A percentile compares a stretch with the other conserved stretches of the same genome.
These are phyloP conservation scores for Chymomyza costata DNA, from an alignment of 1,140 invertebrate species.

Conservation along the genomic window DNA sequence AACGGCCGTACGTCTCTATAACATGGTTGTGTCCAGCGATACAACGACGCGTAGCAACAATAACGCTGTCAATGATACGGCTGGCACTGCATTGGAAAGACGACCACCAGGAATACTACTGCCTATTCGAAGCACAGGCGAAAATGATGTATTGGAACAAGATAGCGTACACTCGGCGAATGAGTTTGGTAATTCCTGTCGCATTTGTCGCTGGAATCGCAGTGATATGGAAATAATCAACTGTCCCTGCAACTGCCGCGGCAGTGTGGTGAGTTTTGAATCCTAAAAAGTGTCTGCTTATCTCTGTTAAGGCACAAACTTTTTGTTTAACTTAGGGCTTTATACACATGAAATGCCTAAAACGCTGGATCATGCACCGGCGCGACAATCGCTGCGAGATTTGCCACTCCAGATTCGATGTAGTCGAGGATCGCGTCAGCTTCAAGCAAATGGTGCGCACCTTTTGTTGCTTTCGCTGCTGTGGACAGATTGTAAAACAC, in stretches of 20 bases:
- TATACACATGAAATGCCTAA: conserved; percentile 63
- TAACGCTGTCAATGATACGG: background rate
- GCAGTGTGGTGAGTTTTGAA: conserved; percentile 61
- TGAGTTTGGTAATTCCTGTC: conserved; percentile 60
- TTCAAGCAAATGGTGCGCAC: conserved; percentile 55
- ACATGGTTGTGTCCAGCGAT: conserved; percentile 20
- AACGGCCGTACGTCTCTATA: conserved; percentile 38
- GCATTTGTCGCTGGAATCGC: conserved; percentile 67
- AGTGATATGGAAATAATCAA: conserved; percentile 57
- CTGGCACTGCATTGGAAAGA: background rate
- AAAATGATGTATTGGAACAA: conserved; percentile 2
- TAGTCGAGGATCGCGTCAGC: conserved; percentile 50
- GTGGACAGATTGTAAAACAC: conserved; percentile 57
- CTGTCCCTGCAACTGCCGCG: conserved; percentile 64
- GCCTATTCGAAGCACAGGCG: conserved; percentile 10
- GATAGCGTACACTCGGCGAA: conserved; percentile 50
- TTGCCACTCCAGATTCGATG: conserved; percentile 44
- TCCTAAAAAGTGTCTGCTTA: background rate
- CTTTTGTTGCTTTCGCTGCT: conserved; percentile 57
- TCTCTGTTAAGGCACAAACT: background rate
- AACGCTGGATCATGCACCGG: conserved; percentile 63
- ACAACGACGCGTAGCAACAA: background rate
- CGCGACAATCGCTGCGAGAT: conserved; percentile 65
- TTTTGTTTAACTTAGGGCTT: conserved; percentile 36
- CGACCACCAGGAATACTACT: background rate